Conservation (phyloP, 1,140 invertebrate species). For the Drosophila busckii region DNA sequence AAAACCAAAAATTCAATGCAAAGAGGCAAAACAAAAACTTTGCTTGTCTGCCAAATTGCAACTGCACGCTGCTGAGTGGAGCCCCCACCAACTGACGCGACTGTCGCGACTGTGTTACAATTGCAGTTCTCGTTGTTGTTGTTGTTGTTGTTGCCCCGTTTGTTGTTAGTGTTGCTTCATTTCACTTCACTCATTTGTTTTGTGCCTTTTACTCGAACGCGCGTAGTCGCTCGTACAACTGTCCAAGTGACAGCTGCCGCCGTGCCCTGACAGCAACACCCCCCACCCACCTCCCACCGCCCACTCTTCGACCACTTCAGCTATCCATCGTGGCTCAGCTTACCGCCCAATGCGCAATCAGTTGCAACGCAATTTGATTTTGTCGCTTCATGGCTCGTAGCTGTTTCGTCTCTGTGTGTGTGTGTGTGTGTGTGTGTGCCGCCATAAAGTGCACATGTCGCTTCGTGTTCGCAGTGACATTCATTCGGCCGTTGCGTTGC, state of each 20-base stretch:
- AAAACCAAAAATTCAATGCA: background rate
- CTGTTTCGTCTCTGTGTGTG: no score
- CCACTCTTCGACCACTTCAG: background rate
- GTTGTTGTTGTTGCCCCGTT: slow-evolving; percentile 39
- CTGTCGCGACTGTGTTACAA: background rate
- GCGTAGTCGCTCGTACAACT: slow-evolving; percentile 65
- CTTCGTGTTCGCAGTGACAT: slow-evolving; percentile 75
- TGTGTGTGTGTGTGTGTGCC: no score
- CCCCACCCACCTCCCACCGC: background rate
- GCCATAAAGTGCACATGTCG: slow-evolving; percentile 77
- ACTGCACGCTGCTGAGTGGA: slow-evolving; percentile 45
- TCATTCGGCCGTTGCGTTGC: slow-evolving; percentile 69
- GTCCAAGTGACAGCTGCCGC: slow-evolving; percentile 74
- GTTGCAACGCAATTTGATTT: slow-evolving; percentile 75
- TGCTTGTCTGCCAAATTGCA: slow-evolving; percentile 40
- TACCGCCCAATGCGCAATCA: slow-evolving; percentile 64
- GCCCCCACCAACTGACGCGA: slow-evolving; percentile 24
- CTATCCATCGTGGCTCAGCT: slow-evolving; percentile 9
- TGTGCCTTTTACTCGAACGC: slow-evolving; percentile 40
- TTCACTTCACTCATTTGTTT: slow-evolving; percentile 34
- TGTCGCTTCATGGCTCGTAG: slow-evolving; percentile 68
- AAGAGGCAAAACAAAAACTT: slow-evolving; percentile 12
- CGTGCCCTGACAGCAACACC: slow-evolving; percentile 50
- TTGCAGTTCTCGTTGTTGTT: slow-evolving; percentile 8
- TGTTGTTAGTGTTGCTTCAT: slow-evolving; percentile 40